phyloP scores from a whole-genome alignment of 2,888 invertebrate species.

The Arrhopalites spinosus region DNA sequence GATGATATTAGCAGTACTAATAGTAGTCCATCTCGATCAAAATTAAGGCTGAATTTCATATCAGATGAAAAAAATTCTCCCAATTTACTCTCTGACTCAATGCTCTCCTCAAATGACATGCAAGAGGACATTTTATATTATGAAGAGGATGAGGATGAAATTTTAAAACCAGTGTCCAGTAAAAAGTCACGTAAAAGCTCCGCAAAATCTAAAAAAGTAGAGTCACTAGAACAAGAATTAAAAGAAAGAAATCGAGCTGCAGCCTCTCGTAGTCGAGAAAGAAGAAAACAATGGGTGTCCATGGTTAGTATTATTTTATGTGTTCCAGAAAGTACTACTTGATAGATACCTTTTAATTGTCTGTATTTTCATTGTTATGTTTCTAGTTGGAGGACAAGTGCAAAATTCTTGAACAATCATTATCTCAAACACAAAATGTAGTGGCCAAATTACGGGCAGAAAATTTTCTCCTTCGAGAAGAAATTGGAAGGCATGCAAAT shows the following conservation, averaged over 20 bases:
- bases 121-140: not conserved
- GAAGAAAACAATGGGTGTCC: slow-evolving; percentile 59
- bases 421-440: slow-evolving; percentile 47
- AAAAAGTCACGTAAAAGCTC: not conserved
- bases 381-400: slow-evolving; percentile 19
- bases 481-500: slow-evolving; percentile 41
- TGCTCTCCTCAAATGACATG: not conserved
- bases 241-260: slow-evolving; percentile 59
- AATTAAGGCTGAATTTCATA: slow-evolving; percentile 9
- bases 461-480: slow-evolving; percentile 44
- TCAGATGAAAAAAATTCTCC: not conserved
- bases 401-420: slow-evolving; percentile 38
- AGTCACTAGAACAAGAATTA: slow-evolving; percentile 42
- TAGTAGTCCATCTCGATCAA: not conserved
- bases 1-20: not conserved
- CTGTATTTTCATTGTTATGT: not conserved
- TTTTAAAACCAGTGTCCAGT: not conserved
- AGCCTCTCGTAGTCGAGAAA: slow-evolving; percentile 63
- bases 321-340: not conserved
- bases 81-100: not conserved
- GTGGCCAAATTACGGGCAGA: slow-evolving; percentile 40
- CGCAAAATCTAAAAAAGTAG: not conserved
- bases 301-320: slow-evolving; percentile 42
- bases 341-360: not conserved
- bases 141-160: slow-evolving; percentile 10